A percentile compares a stretch with the other conserved stretches of the same genome.
Evolutionary conservation across 2,113 vertebrate species (phyloP).

Genomic region (Rhynchomys soricoides): DNA sequence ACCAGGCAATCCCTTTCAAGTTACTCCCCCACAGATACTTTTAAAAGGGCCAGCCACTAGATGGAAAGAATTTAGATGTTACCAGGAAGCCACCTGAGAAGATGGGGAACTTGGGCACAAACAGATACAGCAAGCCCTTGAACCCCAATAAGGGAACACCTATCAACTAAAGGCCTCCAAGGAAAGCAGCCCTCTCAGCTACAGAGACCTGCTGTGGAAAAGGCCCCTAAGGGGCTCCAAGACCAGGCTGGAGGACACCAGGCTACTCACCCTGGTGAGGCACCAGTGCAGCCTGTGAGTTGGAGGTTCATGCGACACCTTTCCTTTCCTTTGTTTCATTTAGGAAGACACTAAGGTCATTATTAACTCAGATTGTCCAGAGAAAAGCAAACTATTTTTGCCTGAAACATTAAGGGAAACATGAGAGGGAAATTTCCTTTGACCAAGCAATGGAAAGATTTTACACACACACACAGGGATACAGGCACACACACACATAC

Average conservation of each 20-base stretch:
- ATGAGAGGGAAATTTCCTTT: neutral
- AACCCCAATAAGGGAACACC: neutral
- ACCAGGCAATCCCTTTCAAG: constrained; percentile 13
- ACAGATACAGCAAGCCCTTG: neutral
- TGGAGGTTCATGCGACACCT: neutral
- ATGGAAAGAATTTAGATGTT: neutral
- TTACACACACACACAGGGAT: neutral
- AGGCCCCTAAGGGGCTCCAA: too few relatives aligned
- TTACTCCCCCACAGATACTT: neutral
- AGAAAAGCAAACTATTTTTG: constrained; percentile 41
- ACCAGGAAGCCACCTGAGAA: neutral
- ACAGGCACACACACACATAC: neutral
- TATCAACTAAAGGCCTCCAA: neutral
- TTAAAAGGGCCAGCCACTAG: neutral
- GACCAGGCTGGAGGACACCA: neutral
- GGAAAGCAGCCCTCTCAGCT: neutral
- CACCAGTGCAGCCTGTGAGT: neutral
- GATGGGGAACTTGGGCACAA: neutral
- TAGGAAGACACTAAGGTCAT: constrained; percentile 22
- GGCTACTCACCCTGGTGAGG: neutral
- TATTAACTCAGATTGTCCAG: neutral
- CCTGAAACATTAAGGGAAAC: neutral
- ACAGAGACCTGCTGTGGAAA: neutral
- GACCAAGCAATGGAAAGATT: neutral
- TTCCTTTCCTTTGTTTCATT: neutral